Percentiles rank a stretch among this genome's conserved stretches.
These are phyloP conservation scores for Oegoconia quadripuncta DNA, from an alignment of 2,888 invertebrate genomes.

Conservation along the genomic window DNA sequence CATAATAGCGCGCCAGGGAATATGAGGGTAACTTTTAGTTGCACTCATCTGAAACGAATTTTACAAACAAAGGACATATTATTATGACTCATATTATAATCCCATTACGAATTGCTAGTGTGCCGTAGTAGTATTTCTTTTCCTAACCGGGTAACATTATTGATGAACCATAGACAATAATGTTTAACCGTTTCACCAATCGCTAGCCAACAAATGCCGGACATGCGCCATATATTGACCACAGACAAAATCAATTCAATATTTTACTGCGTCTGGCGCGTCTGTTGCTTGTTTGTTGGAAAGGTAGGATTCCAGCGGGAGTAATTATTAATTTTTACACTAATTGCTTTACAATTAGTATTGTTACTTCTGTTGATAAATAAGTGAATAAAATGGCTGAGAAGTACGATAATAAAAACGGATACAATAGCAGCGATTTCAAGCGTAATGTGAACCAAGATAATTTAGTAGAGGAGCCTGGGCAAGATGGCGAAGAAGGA, in stretches of 20 bases:
- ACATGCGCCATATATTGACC: too few species aligned
- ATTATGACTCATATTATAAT: too few species aligned
- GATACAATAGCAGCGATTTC: slow-evolving; percentile 69
- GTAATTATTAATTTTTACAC: neutral
- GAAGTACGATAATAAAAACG: slow-evolving; percentile 66
- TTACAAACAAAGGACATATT: too few species aligned
- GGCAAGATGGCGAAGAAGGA: slow-evolving; percentile 77
- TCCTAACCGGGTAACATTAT: too few species aligned
- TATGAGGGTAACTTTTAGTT: too few species aligned
- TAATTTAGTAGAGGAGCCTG: slow-evolving; percentile 32
- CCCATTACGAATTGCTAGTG: too few species aligned
- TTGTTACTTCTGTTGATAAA: neutral
- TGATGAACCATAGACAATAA: too few species aligned
- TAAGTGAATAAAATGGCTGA: slow-evolving; percentile 42
- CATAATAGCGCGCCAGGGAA: too few species aligned
- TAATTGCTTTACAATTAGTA: neutral
- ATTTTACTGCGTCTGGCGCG: neutral
- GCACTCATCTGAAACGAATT: too few species aligned
- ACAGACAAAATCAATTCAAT: too few species aligned
- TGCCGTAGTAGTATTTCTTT: too few species aligned
- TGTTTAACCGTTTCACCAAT: too few species aligned
- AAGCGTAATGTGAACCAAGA: slow-evolving; percentile 62
- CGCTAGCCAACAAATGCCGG: neutral
- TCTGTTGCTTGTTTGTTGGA: neutral
- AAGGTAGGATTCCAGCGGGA: neutral